These are phyloP conservation scores for Xenopus petersii DNA, from an alignment of 2,797 vertebrate genomes.

Conservation along the genomic window DNA sequence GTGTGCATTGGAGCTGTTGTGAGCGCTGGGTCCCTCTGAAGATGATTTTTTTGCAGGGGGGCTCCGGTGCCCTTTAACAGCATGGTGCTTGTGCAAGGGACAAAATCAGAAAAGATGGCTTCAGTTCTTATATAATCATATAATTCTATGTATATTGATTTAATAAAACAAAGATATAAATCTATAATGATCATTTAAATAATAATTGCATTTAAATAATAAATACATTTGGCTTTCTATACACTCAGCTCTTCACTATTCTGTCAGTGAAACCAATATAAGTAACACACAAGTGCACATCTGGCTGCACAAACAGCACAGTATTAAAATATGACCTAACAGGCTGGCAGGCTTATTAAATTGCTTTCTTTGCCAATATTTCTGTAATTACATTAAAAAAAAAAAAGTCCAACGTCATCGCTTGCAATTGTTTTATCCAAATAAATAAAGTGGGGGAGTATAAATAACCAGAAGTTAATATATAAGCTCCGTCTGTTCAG, in stretches of 20 bases:
- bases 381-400: constrained; percentile 23
- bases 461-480: constrained; percentile 53
- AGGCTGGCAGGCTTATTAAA: constrained; percentile 17
- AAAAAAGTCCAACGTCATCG: constrained; percentile 2
- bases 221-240: constrained; percentile 2
- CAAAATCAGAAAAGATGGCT: no score
- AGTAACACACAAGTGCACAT: constrained; percentile 18
- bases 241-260: constrained; percentile 2
- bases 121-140: no score
- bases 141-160: no score
- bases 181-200: no score
- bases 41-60: no score
- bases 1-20: no score
- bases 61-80: no score
- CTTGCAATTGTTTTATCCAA: constrained; percentile 50
- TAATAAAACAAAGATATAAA: no score
- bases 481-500: constrained; percentile 56
- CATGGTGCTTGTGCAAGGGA: no score
- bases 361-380: constrained; percentile 12
- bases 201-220: no score
- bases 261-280: constrained; percentile 9
- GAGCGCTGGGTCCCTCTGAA: no score
- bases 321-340: constrained; percentile 18
- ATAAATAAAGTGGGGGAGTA: constrained; percentile 35
- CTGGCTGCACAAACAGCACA: constrained; percentile 5